Evolutionary conservation across 2,888 invertebrate species (phyloP).

Genomic region (Caenorhabditis imperialis): DNA sequence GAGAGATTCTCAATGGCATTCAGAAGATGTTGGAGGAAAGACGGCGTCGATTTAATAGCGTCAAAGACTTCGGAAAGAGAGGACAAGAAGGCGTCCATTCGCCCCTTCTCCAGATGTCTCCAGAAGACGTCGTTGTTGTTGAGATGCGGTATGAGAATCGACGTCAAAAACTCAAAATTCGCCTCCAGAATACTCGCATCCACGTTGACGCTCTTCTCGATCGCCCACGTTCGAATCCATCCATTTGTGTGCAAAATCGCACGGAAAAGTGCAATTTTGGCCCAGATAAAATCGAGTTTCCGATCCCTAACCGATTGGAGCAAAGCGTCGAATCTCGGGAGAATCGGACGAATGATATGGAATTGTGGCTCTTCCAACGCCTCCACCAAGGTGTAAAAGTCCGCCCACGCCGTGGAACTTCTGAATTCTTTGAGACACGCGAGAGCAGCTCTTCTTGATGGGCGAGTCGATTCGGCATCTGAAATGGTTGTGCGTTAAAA

Average conservation of each 20-base stretch:
- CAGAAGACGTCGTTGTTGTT: slow-evolving; percentile 66
- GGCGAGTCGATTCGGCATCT: slow-evolving; percentile 47
- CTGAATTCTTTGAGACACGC: slow-evolving; percentile 60
- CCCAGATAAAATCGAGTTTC: slow-evolving; percentile 46
- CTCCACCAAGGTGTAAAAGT: slow-evolving; percentile 58
- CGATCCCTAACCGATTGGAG: slow-evolving; percentile 12
- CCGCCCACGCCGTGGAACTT: slow-evolving; percentile 19
- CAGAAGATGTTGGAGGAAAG: slow-evolving; percentile 38
- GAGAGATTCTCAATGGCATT: slow-evolving; percentile 31
- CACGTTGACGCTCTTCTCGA: slow-evolving; percentile 56
- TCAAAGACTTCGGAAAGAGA: slow-evolving; percentile 21
- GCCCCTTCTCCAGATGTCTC: slow-evolving; percentile 61
- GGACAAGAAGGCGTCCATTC: slow-evolving; percentile 26
- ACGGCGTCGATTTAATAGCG: slow-evolving; percentile 12
- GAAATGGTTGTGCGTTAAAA: neutral
- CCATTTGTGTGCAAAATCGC: slow-evolving; percentile 67
- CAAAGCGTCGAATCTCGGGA: slow-evolving; percentile 49
- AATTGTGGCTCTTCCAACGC: slow-evolving; percentile 70
- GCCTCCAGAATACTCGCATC: slow-evolving; percentile 21
- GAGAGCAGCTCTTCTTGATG: slow-evolving; percentile 57
- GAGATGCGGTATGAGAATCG: slow-evolving; percentile 59
- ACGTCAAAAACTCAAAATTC: slow-evolving; percentile 30
- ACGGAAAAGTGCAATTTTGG: slow-evolving; percentile 35
- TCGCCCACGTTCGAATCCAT: slow-evolving; percentile 69
- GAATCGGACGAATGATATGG: slow-evolving; percentile 61